Percentiles rank a stretch among this genome's conserved stretches.
phyloP scores from a whole-genome alignment of 2,888 invertebrate genomes.

The Pocota personata region DNA sequence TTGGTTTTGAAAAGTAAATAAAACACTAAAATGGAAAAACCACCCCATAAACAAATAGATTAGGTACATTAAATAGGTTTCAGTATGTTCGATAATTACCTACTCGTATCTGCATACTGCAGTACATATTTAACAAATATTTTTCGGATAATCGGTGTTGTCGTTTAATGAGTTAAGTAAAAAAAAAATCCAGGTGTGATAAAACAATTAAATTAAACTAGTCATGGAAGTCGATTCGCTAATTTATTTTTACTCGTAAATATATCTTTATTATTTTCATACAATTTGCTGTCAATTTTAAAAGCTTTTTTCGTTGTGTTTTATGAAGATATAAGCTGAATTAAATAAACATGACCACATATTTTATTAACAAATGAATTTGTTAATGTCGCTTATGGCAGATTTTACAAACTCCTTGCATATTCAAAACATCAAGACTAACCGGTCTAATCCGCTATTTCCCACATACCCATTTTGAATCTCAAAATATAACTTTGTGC shows the following conservation, averaged over 20 bases:
- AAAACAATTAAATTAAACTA: background rate
- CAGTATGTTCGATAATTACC: background rate
- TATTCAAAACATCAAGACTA: background rate
- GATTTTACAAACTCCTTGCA: background rate
- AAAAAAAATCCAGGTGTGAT: too few relatives aligned
- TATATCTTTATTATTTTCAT: background rate
- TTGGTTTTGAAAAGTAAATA: background rate
- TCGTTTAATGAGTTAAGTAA: background rate
- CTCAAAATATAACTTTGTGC: background rate
- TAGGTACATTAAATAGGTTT: background rate
- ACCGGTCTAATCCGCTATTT: background rate
- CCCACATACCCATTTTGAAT: background rate
- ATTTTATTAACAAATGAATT: background rate
- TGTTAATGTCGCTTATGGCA: background rate
- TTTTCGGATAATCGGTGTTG: background rate
- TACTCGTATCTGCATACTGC: conserved; percentile 18
- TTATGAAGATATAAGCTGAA: background rate
- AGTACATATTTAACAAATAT: background rate
- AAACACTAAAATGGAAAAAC: conserved; percentile 5
- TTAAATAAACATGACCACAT: too few relatives aligned
- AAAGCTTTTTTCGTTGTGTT: background rate
- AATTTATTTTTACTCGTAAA: too few relatives aligned
- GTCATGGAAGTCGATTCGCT: too few relatives aligned
- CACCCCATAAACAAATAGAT: conserved; percentile 9
- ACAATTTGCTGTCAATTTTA: background rate